Conservation (phyloP, 2,797 vertebrate species). For the Propithecus deckenii region DNA sequence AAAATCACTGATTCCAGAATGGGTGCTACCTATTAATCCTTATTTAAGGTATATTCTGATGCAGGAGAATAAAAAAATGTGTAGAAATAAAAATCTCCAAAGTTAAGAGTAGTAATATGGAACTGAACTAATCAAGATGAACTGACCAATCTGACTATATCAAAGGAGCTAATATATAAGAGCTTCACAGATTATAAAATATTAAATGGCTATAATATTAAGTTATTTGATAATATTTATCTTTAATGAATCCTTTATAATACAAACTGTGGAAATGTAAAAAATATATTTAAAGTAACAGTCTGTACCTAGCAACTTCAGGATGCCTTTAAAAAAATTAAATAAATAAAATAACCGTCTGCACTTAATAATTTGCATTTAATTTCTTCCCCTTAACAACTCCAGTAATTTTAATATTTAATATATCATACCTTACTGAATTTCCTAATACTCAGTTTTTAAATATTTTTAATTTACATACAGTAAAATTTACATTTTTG, state of each 20-base stretch:
- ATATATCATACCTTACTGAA: background rate
- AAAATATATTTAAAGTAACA: background rate
- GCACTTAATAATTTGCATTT: slow-evolving; percentile 20
- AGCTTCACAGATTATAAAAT: background rate
- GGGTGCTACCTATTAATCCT: background rate
- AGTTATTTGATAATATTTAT: background rate
- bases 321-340: too few relatives aligned
- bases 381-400: background rate
- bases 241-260: background rate
- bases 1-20: background rate
- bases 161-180: background rate
- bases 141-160: background rate
- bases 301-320: too few relatives aligned
- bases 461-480: background rate
- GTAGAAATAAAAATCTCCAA: background rate
- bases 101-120: background rate
- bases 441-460: background rate
- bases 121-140: slow-evolving; percentile 36
- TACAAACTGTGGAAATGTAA: background rate
- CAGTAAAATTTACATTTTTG: background rate
- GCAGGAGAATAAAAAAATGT: background rate
- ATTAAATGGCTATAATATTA: background rate
- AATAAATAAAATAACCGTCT: background rate
- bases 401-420: background rate
- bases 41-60: background rate